Conservation (phyloP, 2,888 invertebrate genomes). For the Drosophila longiperda region DNA sequence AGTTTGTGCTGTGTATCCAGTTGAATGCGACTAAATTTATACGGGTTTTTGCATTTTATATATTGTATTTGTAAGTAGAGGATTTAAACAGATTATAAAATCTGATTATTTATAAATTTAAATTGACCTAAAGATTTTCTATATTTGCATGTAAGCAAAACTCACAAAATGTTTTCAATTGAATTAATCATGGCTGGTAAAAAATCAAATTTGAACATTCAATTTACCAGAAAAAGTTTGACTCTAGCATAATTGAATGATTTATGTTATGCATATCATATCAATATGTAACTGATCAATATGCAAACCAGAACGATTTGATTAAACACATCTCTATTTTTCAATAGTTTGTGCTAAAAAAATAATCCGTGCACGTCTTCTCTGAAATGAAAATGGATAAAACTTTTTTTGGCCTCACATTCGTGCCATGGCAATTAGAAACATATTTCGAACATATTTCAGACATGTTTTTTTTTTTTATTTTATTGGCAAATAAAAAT, state of each 20-base stretch:
- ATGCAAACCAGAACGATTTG: conserved; percentile 37
- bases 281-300: conserved; percentile 38
- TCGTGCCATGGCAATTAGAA: conserved; percentile 62
- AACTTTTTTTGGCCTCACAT: conserved; percentile 16
- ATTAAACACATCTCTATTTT: conserved; percentile 20
- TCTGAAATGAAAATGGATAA: conserved; percentile 34
- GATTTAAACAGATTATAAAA: neutral
- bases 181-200: conserved; percentile 3
- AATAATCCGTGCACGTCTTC: conserved; percentile 55
- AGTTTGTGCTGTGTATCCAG: neutral
- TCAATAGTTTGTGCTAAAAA: conserved; percentile 24
- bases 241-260: neutral
- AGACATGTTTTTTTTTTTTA: conserved; percentile 29
- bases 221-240: neutral
- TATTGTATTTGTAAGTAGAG: neutral
- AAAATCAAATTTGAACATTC: conserved; percentile 3
- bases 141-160: conserved; percentile 49
- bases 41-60: neutral
- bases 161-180: neutral
- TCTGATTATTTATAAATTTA: neutral
- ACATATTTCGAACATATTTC: conserved; percentile 52
- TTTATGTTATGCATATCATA: conserved; percentile 14
- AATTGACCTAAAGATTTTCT: neutral
- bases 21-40: neutral
- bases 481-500: conserved; percentile 59